These are phyloP conservation scores for Penaeus monodon DNA, from an alignment of 2,888 invertebrate genomes.

Conservation along the genomic window DNA sequence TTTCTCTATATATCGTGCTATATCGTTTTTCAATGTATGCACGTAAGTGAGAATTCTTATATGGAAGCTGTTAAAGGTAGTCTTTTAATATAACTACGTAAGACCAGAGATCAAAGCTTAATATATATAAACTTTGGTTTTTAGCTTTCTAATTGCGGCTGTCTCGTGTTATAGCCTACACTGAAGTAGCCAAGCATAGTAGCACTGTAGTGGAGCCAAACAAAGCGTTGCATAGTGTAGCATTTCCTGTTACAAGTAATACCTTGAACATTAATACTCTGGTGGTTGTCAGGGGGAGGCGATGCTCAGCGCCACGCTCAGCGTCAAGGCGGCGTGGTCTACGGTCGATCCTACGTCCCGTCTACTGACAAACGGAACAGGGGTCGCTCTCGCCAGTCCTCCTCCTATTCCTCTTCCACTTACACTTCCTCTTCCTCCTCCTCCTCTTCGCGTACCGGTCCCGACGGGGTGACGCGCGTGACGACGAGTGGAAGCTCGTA, in stretches of 20 bases:
- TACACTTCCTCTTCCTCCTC: conserved; percentile 17
- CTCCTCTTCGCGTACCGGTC: conserved; percentile 32
- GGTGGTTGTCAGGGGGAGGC: conserved; percentile 38
- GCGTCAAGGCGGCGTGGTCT: conserved; percentile 39
- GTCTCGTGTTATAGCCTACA: too few relatives aligned
- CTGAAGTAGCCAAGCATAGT: too few relatives aligned
- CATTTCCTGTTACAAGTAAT: neutral
- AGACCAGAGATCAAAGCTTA: too few relatives aligned
- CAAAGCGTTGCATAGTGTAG: neutral
- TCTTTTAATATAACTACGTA: too few relatives aligned
- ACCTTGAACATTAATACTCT: conserved; percentile 20
- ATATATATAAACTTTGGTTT: too few relatives aligned
- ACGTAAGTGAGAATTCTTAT: too few relatives aligned
- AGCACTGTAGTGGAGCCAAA: too few relatives aligned
- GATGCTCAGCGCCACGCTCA: conserved; percentile 11
- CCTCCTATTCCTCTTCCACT: neutral
- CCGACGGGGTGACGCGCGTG: conserved; percentile 36
- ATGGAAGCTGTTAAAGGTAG: too few relatives aligned
- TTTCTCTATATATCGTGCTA: too few relatives aligned
- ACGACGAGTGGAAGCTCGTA: conserved; percentile 23
- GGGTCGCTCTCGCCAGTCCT: conserved; percentile 18
- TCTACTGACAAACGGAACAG: conserved; percentile 39
- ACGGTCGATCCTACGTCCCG: conserved; percentile 45
- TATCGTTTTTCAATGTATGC: too few relatives aligned
- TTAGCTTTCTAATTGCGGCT: too few relatives aligned